Evolutionary conservation across 2,888 invertebrate genomes (phyloP).

Genomic region (Drosophila paucipuncta): DNA sequence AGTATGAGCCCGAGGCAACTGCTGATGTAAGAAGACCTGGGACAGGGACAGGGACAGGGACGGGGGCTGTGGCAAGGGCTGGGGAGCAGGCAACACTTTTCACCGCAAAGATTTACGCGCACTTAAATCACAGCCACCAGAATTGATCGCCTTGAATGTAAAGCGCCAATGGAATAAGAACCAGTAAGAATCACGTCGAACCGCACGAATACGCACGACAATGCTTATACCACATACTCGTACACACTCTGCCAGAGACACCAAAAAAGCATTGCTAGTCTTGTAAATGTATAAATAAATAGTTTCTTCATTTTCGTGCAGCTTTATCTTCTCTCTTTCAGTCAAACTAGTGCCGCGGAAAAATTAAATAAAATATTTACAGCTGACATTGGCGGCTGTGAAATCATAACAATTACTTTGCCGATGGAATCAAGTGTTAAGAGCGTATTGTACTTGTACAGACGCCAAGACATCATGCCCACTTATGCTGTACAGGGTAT

Average conservation of each 20-base stretch:
- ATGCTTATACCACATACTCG: conserved; percentile 4
- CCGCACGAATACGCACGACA: background rate
- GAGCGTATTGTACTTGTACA: background rate
- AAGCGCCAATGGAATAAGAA: conserved; percentile 28
- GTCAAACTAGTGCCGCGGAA: background rate
- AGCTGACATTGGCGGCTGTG: background rate
- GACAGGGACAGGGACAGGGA: background rate
- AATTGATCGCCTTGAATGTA: conserved; percentile 75
- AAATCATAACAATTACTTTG: background rate
- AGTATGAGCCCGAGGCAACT: conserved; percentile 17
- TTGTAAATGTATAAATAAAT: background rate
- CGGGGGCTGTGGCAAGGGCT: conserved; percentile 1
- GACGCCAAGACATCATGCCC: background rate
- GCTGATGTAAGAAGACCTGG: background rate
- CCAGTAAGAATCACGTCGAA: background rate
- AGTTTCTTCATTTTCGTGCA: background rate
- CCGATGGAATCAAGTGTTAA: background rate
- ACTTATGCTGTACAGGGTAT: conserved; percentile 14
- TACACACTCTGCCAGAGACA: background rate
- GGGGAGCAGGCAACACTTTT: conserved; percentile 60
- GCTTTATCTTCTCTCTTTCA: background rate
- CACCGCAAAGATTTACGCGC: conserved; percentile 78
- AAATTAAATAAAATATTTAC: too few species aligned
- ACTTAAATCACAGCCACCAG: conserved; percentile 76
- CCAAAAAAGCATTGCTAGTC: background rate